phyloP scores from a whole-genome alignment of 64 coral and sea anemone species.

The Porites australiensis region DNA sequence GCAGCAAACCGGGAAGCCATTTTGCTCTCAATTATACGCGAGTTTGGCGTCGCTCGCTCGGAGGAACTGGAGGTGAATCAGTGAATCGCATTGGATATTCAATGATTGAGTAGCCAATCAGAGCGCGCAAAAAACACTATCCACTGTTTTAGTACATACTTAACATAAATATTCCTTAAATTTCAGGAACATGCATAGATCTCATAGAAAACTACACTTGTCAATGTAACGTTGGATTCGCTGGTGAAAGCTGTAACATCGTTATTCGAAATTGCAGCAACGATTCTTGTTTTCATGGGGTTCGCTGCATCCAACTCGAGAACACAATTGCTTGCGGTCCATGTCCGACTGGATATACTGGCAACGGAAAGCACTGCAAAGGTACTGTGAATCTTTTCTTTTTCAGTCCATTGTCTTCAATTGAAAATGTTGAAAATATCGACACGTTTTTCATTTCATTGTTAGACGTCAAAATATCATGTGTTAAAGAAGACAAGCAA shows the following conservation, averaged over 20 bases:
- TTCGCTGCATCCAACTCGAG: not conserved
- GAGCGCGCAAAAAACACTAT: too few relatives aligned
- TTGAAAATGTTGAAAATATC: not conserved
- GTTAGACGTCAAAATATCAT: too few relatives aligned
- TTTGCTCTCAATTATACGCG: too few relatives aligned
- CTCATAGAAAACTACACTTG: constrained; percentile 30
- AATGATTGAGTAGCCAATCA: too few relatives aligned
- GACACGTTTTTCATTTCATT: too few relatives aligned
- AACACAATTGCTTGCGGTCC: constrained; percentile 20
- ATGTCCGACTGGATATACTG: constrained; percentile 38
- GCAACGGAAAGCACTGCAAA: constrained; percentile 40
- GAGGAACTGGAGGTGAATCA: too few relatives aligned
- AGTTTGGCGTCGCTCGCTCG: too few relatives aligned
- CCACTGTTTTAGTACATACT: too few relatives aligned
- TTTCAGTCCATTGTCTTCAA: not conserved
- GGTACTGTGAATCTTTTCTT: not conserved
- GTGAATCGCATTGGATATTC: too few relatives aligned
- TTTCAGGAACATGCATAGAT: constrained; percentile 37
- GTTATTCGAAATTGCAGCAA: not conserved
- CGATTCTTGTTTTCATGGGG: constrained; percentile 34
- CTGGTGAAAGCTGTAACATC: constrained; percentile 2
- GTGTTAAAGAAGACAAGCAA: too few relatives aligned
- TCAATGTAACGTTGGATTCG: constrained; percentile 30
- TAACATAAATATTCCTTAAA: not conserved
- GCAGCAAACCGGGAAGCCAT: too few relatives aligned